Base-by-base conservation (phyloP, 1,140 invertebrate genomes). In the Polypedilum pembai region DNA sequence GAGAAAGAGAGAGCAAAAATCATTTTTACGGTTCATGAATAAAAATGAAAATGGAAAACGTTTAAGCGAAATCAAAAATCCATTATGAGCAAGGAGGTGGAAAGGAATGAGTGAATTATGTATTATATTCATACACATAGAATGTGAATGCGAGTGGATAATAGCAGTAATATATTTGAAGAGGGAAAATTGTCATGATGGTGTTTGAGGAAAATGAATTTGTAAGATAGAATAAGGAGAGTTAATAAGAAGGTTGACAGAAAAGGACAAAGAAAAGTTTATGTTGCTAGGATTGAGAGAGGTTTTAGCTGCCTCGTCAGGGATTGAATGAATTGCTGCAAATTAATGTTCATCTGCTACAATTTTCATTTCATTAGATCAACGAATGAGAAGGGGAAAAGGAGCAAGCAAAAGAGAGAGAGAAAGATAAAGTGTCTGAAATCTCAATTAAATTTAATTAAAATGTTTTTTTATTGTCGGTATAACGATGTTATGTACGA, bases 391-490 rank as follows among this genome's bases (percentile, higher is more conserved):
- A 15, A 17, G 45, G n/a, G n/a, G 45, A 12, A 56, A 17, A 17
- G 10, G 10, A 17, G 10, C 45, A 17, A 2, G 45, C 1, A 15
- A 17, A 15, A 56, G 7, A 12, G n/a, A 56, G 10, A 56, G 24
- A 33, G 45, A 56, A 56, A 56, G 10, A 17, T 12, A 12, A 17
- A 56, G 45, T 56, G 45, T 56, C 45, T 56, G 45, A 56, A 15
- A 56, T 56, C n/a, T 56, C 45, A 56, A 56, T 56, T 56, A 56
- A 56, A 56, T 56, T 56, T 56, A 56, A 56, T 56, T 56, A 56
- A 56, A 56, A 56, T 56, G 45, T 12, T 33, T 33, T 33, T 33
- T 33, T 33, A 33, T 33, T 33, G 24, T 33, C 24, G 24, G 24
- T 33, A 33, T 33, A 33, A 33, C 24, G 24, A 33, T 33, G 24